Evolutionary conservation across 2,797 vertebrate species (phyloP).

Genomic region (Rhinogobio ventralis): DNA sequence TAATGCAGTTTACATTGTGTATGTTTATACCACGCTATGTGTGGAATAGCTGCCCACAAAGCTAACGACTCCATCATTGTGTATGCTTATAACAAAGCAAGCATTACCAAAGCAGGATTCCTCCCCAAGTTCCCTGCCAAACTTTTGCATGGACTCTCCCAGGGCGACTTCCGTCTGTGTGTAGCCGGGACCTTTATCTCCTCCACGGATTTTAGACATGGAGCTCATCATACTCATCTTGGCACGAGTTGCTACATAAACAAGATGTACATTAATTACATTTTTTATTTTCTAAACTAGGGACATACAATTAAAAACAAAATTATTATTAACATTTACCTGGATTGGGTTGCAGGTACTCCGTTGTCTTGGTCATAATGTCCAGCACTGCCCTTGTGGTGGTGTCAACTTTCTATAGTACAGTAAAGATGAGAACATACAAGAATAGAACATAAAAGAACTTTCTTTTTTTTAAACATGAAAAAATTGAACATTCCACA

Average conservation of each 20-base stretch:
- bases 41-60: neutral
- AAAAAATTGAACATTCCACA: neutral
- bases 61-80: neutral
- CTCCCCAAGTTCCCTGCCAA: slow-evolving; percentile 93
- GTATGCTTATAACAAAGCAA: neutral
- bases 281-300: neutral
- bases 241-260: slow-evolving; percentile 89
- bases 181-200: slow-evolving; percentile 96
- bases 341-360: slow-evolving; percentile 98
- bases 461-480: neutral
- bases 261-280: neutral
- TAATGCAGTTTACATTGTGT: neutral
- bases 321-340: slow-evolving; percentile 71
- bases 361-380: slow-evolving; percentile 96
- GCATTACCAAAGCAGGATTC: slow-evolving; percentile 92
- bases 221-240: slow-evolving; percentile 99
- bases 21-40: neutral
- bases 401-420: slow-evolving; percentile 89
- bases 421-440: neutral
- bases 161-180: slow-evolving; percentile 92
- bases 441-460: neutral
- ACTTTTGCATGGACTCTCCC: slow-evolving; percentile 95
- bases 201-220: slow-evolving; percentile 97
- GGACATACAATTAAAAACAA: neutral
- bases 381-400: slow-evolving; percentile 94